These are phyloP conservation scores for Orchestes rusci DNA, from an alignment of 2,888 invertebrate genomes.

Conservation along the genomic window DNA sequence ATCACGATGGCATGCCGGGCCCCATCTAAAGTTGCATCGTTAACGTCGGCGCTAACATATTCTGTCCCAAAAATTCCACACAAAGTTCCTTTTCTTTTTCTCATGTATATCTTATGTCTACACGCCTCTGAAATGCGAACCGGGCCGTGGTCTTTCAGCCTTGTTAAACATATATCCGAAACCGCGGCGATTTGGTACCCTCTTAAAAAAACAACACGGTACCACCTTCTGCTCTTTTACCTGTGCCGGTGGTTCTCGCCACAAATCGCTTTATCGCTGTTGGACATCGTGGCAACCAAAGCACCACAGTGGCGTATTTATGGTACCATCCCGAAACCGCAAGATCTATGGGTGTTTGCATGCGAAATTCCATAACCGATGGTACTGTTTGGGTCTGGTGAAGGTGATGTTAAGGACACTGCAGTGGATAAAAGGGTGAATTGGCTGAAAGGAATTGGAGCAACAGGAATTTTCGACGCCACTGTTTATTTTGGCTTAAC, in stretches of 20 bases:
- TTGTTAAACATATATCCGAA: constrained; percentile 26
- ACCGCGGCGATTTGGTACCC: constrained; percentile 23
- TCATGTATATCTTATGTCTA: constrained; percentile 21
- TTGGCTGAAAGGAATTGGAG: too few relatives aligned
- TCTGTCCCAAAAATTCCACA: constrained; percentile 19
- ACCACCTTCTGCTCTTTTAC: constrained; percentile 25
- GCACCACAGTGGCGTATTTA: constrained; percentile 18
- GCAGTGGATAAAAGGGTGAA: too few relatives aligned
- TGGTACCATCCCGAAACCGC: too few relatives aligned
- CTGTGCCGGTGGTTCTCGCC: constrained; percentile 33
- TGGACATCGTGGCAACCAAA: constrained; percentile 36
- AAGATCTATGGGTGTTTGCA: too few relatives aligned
- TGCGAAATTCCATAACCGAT: too few relatives aligned
- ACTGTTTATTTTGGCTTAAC: constrained; percentile 19
- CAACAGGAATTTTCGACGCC: too few relatives aligned
- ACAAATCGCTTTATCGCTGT: constrained; percentile 41
- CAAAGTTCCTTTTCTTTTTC: constrained; percentile 13
- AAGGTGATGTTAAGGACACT: too few relatives aligned
- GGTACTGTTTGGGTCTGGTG: too few relatives aligned
- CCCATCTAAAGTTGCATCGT: too few relatives aligned
- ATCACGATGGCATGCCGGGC: too few relatives aligned
- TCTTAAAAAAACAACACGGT: constrained; percentile 16
- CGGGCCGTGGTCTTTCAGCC: constrained; percentile 19
- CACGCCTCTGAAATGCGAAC: constrained; percentile 24
- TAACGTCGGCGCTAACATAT: constrained; percentile 19